Evolutionary conservation across 2,888 invertebrate species (phyloP).

Genomic region (Caenorhabditis uteleia): DNA sequence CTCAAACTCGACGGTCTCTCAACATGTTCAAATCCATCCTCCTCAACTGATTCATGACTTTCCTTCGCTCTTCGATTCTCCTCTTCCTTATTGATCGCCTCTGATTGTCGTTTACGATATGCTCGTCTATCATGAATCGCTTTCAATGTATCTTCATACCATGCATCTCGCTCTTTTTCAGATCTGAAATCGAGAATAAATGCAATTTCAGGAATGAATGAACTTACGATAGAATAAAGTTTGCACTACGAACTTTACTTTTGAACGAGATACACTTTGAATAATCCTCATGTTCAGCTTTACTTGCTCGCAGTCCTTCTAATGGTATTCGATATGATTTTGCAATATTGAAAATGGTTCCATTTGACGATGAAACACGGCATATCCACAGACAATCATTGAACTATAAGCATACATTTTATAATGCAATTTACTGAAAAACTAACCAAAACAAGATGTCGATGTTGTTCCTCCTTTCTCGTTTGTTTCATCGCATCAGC

Average conservation of each 20-base stretch:
- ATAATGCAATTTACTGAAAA: neutral
- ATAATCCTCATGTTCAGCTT: constrained; percentile 38
- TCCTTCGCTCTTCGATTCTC: constrained; percentile 4
- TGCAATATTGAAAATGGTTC: no score
- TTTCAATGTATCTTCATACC: constrained; percentile 35
- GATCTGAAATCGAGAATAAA: constrained; percentile 6
- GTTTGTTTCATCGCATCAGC: constrained; percentile 62
- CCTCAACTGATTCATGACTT: constrained; percentile 8
- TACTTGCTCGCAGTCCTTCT: constrained; percentile 42
- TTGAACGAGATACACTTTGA: constrained; percentile 21
- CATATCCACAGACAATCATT: constrained; percentile 64
- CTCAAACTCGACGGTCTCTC: constrained; percentile 1
- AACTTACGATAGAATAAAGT: constrained; percentile 32
- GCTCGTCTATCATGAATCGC: constrained; percentile 16
- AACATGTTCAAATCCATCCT: neutral
- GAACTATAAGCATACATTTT: constrained; percentile 41
- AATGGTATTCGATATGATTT: constrained; percentile 57
- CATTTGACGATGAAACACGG: constrained; percentile 30
- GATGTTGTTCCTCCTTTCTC: constrained; percentile 55
- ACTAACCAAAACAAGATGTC: constrained; percentile 57
- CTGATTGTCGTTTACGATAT: constrained; percentile 34
- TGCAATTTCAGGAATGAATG: neutral
- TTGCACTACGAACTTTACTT: constrained; percentile 38
- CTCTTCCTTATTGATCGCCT: constrained; percentile 14
- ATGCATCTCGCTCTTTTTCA: constrained; percentile 35